These are phyloP conservation scores for Eumaeus atala DNA, from an alignment of 1,140 invertebrate genomes.

Conservation along the genomic window DNA sequence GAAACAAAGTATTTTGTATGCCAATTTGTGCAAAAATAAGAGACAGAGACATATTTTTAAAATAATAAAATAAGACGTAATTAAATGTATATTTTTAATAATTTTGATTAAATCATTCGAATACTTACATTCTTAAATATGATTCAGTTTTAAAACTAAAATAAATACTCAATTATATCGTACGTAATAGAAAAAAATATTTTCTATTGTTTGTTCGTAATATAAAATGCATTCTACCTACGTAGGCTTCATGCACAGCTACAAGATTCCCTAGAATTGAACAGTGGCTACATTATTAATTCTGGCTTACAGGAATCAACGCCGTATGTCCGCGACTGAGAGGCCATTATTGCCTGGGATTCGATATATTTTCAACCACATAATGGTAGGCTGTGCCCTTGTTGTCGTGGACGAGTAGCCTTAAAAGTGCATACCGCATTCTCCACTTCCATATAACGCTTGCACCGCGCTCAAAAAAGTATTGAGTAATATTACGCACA, in stretches of 20 bases:
- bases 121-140: too few relatives aligned
- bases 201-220: too few relatives aligned
- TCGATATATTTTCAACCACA: conserved; percentile 5
- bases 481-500: conserved; percentile 24
- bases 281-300: neutral
- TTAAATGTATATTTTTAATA: too few relatives aligned
- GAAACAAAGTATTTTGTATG: too few relatives aligned
- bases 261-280: conserved; percentile 7
- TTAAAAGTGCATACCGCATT: conserved; percentile 66
- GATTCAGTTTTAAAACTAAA: too few relatives aligned
- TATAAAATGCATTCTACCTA: neutral
- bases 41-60: too few relatives aligned
- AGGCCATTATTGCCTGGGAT: conserved; percentile 14
- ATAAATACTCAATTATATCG: too few relatives aligned
- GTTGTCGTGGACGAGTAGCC: conserved; percentile 41
- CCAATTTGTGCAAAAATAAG: too few relatives aligned
- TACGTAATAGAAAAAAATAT: too few relatives aligned
- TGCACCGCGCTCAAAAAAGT: conserved; percentile 20
- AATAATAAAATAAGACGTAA: too few relatives aligned
- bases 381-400: conserved; percentile 25
- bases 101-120: too few relatives aligned
- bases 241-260: neutral
- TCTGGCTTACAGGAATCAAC: neutral
- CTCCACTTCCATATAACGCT: conserved; percentile 38
- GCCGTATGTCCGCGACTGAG: neutral